Conservation (phyloP, 2,113 vertebrate species). For the Zingel zingel region DNA sequence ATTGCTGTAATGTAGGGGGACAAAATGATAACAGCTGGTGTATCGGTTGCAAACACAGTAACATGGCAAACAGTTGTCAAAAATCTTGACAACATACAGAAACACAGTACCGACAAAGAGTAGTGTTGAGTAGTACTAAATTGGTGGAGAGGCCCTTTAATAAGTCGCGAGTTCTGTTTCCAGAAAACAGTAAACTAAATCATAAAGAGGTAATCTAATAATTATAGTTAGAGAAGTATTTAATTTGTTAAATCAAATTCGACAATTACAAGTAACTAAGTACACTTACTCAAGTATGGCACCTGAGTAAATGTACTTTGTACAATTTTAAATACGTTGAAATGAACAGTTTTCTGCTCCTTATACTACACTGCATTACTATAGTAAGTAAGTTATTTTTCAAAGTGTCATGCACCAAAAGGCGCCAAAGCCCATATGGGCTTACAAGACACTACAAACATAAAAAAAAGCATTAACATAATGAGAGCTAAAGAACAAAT, state of each 20-base stretch:
- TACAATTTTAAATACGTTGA: neutral
- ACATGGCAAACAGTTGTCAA: neutral
- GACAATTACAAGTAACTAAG: neutral
- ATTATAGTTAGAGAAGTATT: neutral
- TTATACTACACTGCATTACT: too few relatives aligned
- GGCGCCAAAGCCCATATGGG: neutral
- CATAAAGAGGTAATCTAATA: slow-evolving; percentile 14
- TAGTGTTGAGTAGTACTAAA: neutral
- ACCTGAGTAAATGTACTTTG: neutral
- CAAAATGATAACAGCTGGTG: neutral
- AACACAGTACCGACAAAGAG: neutral
- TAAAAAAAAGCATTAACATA: neutral
- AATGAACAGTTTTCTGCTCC: neutral
- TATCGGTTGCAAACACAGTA: neutral
- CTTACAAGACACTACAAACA: neutral
- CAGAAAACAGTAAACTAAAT: slow-evolving; percentile 9
- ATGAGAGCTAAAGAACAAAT: neutral
- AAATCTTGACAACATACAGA: neutral
- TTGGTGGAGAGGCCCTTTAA: neutral
- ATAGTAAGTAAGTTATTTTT: neutral
- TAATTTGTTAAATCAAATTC: neutral
- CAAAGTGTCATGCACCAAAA: neutral
- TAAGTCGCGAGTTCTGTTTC: neutral
- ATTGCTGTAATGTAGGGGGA: neutral
- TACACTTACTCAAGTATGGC: neutral